These are phyloP conservation scores for Hirudinaria manillensis DNA, from an alignment of 2,888 invertebrate genomes.

Conservation along the genomic window DNA sequence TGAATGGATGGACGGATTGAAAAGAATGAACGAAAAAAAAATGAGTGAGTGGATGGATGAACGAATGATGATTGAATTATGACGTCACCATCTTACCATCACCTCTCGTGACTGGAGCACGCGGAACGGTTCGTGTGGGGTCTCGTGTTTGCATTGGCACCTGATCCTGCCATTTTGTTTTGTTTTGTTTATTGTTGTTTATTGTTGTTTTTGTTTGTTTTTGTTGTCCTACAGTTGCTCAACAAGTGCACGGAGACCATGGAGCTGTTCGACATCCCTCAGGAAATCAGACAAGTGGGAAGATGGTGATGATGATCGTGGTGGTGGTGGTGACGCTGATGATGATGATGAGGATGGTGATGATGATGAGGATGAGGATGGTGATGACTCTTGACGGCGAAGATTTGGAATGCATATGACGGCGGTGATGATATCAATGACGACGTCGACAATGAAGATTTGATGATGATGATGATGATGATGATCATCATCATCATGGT, in stretches of 20 bases:
- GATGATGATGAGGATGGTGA: background rate
- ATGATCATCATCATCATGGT: background rate
- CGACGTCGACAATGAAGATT: background rate
- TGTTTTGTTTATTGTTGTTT: no score
- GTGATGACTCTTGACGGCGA: background rate
- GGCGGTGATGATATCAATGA: background rate
- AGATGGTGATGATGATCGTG: constrained; percentile 10
- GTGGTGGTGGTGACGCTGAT: background rate
- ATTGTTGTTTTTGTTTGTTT: no score
- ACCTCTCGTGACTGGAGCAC: no score
- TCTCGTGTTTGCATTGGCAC: background rate
- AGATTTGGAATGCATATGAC: background rate
- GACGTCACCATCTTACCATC: no score
- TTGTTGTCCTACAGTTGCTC: background rate
- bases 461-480: background rate
- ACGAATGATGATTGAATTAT: no score
- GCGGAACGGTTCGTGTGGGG: no score
- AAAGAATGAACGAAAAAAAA: no score
- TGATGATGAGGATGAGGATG: background rate
- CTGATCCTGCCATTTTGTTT: constrained; percentile 8
- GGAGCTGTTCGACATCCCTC: background rate
- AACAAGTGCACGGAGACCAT: constrained; percentile 7
- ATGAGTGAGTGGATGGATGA: no score
- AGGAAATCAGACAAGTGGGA: constrained; percentile 11
- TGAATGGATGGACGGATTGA: no score